These are phyloP conservation scores for Choloepus didactylus DNA, from an alignment of 2,797 vertebrate species.

Conservation along the genomic window DNA sequence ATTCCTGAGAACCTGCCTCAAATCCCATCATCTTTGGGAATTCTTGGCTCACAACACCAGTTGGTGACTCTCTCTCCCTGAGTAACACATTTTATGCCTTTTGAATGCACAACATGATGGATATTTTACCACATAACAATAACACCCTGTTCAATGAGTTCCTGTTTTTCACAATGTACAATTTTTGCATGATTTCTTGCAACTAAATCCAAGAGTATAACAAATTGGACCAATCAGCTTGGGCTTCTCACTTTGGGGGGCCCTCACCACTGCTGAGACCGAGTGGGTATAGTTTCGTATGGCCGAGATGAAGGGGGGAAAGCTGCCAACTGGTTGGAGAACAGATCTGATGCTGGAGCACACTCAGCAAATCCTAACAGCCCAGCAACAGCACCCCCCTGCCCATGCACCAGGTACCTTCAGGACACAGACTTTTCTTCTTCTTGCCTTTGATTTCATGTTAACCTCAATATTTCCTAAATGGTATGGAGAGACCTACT, in stretches of 20 bases:
- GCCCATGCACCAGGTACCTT: neutral
- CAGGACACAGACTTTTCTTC: neutral
- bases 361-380: neutral
- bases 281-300: constrained; percentile 60
- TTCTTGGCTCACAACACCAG: constrained; percentile 29
- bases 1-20: constrained; percentile 53
- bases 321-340: neutral
- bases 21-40: constrained; percentile 38
- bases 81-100: neutral
- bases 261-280: neutral
- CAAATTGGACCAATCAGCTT: constrained; percentile 74
- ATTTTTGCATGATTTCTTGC: constrained; percentile 61
- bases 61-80: constrained; percentile 46
- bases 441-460: neutral
- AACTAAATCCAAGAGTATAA: constrained; percentile 63
- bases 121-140: constrained; percentile 29
- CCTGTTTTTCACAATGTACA: constrained; percentile 4
- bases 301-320: constrained; percentile 36
- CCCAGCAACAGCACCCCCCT: neutral
- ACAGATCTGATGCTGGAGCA: neutral
- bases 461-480: constrained; percentile 17
- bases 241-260: constrained; percentile 57
- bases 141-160: neutral
- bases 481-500: neutral
- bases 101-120: neutral